Evolutionary conservation across 2,888 invertebrate species (phyloP), one percentile per base, ranked within the genome.

Genomic region (Ditylenchus weischeri): DNA sequence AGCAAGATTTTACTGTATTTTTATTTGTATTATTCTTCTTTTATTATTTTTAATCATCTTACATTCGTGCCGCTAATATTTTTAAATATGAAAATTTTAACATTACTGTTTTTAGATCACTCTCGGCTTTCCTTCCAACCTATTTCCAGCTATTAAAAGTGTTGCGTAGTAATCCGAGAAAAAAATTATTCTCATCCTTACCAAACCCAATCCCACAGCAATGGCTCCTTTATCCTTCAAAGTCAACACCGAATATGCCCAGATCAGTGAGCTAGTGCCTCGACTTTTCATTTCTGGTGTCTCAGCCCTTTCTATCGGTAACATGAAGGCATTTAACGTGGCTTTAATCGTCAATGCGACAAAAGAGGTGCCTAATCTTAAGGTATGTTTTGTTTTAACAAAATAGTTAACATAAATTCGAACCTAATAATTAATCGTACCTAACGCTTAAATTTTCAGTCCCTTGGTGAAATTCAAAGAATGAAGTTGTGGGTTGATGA

Each of bases 291-390:
- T 92, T 57, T 89, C 90, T 78, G 91, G 91, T 18, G 91, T 54
- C 15, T 62, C 65, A 19, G 68, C 66, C 0, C 61, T 68, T n/a
- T 60, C 54, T 19, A 35, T 60, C 0, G 65, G 38, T 11, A 66
- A 66, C 62, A 63, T 69, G 66, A 87, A 88, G 72, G 87, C 87
- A 2, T 85, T 89, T 47, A 88, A 88, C 47, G 89, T 92, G 62
- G 89, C 89, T 0, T 88, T 90, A 76, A 88, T 92, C 58, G 88
- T 92, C 64, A 91, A 90, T 83, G 89, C 89, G 29, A 91, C 92
- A 0, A 88, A 90, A 0, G 92, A 92, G 83, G 81, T 82, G 35
- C 81, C 81, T 23, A 81, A 80, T 68, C 74, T 81, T 48, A 65
- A 75, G 43, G 43, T 43, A 6, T 13, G 11, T 43, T 43, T 43